Conservation (phyloP, 2,888 invertebrate species). For the Acanthosepion pharaonis region DNA sequence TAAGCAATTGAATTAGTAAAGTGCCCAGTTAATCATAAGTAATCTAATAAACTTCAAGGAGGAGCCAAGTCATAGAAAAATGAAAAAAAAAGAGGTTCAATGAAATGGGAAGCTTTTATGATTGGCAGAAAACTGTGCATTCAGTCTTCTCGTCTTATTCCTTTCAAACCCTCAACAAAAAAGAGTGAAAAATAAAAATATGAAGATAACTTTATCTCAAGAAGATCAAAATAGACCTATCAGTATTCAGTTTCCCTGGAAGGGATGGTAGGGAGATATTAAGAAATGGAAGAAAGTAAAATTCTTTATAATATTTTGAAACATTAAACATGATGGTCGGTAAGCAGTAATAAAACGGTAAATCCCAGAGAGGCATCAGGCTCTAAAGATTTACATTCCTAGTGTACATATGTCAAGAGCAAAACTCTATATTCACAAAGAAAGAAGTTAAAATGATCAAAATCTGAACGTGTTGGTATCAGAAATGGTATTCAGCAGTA, state of each 20-base stretch:
- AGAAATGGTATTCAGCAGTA: no score
- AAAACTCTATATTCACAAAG: no score
- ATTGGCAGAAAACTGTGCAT: background rate
- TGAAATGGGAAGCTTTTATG: background rate
- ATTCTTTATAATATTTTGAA: background rate
- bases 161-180: background rate
- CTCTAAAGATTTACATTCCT: no score
- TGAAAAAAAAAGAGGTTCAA: background rate
- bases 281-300: background rate
- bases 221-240: background rate
- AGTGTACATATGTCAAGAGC: no score
- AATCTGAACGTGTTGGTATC: no score
- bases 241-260: background rate
- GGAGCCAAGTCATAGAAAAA: background rate
- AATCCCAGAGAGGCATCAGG: background rate
- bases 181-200: background rate
- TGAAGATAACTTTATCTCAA: no score
- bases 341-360: background rate
- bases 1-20: slow-evolving; percentile 22
- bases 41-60: slow-evolving; percentile 25
- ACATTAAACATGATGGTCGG: background rate
- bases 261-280: background rate
- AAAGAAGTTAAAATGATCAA: no score
- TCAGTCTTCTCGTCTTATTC: background rate
- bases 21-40: slow-evolving; percentile 13